Evolutionary conservation across 2,797 vertebrate genomes (phyloP), one percentile per base, ranked within the genome.

Genomic region (Hirundo rustica): DNA sequence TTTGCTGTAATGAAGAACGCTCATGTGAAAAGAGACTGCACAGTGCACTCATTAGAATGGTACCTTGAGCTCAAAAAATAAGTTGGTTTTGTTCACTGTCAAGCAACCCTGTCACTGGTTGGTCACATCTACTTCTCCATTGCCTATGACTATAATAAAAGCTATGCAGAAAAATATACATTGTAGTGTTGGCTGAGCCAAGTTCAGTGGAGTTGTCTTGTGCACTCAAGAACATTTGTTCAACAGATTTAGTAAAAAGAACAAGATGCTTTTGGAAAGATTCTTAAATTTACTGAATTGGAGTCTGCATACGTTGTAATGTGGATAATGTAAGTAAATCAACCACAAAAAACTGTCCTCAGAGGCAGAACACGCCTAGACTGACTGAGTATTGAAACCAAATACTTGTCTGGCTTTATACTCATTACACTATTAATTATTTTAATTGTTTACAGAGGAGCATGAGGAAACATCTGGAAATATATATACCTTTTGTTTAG

Each of bases 361-460:
- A 73, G 91, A 88, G 66, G 77, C 68, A 79, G 87, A 89, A 60
- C 27, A 76, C 81, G 60, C 79, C 38, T 80, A 84, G 51, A 55
- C 42, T 32, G 38, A 62, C 17, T 77, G n/a, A 70, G 17, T 70
- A 48, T 34, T 73, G 85, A 91, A 89, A 93, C 70, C 60, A 86
- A 94, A 92, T 83, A 76, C 44, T 89, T 66, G 32, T 57, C 85
- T 93, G 74, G 21, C 42, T 94, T 92, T 72, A 72, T 78, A 30
- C 20, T 78, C 42, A 53, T 83, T 92, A n/a, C 12, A 13, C 27
- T 94, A 86, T 92, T 91, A 83, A 83, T 95, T 93, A 76, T 71
- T 94, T 79, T 85, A 87, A 71, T 77, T 85, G 53, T 88, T 84
- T 86, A 45, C 44, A 76, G 62, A 73, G 67, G 15, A 78, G 11